A percentile compares a stretch with the other conserved stretches of the same genome.
These are phyloP conservation scores for Mus pahari DNA, from an alignment of 2,113 vertebrate species.

Conservation along the genomic window DNA sequence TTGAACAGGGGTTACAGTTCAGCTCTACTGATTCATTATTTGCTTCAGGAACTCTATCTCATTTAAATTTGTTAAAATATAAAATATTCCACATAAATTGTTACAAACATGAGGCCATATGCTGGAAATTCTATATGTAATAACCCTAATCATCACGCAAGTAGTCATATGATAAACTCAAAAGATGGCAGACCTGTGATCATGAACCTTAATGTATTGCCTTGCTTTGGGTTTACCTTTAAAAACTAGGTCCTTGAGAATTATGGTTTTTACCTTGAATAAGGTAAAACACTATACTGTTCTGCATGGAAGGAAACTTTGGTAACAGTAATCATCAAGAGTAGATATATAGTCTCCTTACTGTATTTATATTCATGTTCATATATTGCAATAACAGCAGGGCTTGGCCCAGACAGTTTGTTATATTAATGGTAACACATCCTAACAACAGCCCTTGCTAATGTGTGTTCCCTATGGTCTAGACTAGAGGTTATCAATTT, in stretches of 20 bases:
- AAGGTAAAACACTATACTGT: background rate
- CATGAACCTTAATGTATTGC: conserved; percentile 62
- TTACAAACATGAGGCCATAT: conserved; percentile 67
- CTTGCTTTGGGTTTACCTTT: conserved; percentile 70
- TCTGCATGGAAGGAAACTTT: background rate
- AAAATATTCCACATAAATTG: conserved; percentile 63
- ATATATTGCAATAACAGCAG: conserved; percentile 22
- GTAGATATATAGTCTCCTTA: background rate
- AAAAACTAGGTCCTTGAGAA: conserved; percentile 56
- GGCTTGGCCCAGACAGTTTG: background rate
- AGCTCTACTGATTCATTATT: conserved; percentile 84
- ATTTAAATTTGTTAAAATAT: conserved; percentile 84
- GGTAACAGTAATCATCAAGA: conserved; percentile 30
- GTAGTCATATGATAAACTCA: conserved; percentile 24
- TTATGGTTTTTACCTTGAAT: conserved; percentile 49
- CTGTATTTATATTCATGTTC: background rate
- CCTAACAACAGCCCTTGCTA: background rate
- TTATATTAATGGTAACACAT: conserved; percentile 7
- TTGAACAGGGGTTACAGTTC: conserved; percentile 87
- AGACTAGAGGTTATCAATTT: background rate
- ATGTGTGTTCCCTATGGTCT: background rate
- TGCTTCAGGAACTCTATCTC: conserved; percentile 81
- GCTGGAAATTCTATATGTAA: conserved; percentile 68
- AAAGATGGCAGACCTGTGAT: conserved; percentile 22
- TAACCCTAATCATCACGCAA: background rate